Evolutionary conservation across 1,140 invertebrate genomes (phyloP), one percentile per base, ranked within the genome.

Genomic region (Himalopsyche phryganea): DNA sequence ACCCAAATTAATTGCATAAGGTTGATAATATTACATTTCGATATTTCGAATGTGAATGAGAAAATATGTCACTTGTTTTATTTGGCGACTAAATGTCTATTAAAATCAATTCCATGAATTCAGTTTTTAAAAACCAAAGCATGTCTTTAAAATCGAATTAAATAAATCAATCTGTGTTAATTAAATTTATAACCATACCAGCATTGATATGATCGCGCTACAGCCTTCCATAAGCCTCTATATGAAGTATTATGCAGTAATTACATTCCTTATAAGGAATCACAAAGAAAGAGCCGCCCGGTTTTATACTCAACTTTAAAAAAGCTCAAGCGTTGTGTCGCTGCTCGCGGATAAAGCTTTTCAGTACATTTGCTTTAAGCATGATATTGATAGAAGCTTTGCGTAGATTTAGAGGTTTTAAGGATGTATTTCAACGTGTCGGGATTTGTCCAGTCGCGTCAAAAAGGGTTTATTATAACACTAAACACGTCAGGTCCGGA

Each of bases 241-340:
- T 44, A 38, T 9, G 50, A 42, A 15, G 44, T 38, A 52, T 32
- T 19, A 32, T 38, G 41, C 63, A 67, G 69, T 73, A 72, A 72
- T 72, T 73, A 71, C 69, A 69, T 70, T 60, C 71, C 71, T 53
- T 71, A 72, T 71, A 72, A 65, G 71, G 71, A 60, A 68, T 50
- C 66, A 71, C 70, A 73, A 73, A 73, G 71, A 23, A 55, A 71
- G 9, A 65, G 71, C 71, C 70, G 68, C 66, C 64, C 9, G 17
- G 15, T 19, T 33, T 45, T 11, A 47, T 46, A 19, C 36, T 10
- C 15, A 10, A n/a, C 19, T 10, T 14, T 10, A 53, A 53, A 53
- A 53, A 9, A 44, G 13, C 51, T 3, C 18, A 19, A 54, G 11
- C 28, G 6, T 10, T 9, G 17, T 7, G 6, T 4, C 6, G 14